phyloP scores from a whole-genome alignment of 2,113 vertebrate genomes.

The Lanius collurio region DNA sequence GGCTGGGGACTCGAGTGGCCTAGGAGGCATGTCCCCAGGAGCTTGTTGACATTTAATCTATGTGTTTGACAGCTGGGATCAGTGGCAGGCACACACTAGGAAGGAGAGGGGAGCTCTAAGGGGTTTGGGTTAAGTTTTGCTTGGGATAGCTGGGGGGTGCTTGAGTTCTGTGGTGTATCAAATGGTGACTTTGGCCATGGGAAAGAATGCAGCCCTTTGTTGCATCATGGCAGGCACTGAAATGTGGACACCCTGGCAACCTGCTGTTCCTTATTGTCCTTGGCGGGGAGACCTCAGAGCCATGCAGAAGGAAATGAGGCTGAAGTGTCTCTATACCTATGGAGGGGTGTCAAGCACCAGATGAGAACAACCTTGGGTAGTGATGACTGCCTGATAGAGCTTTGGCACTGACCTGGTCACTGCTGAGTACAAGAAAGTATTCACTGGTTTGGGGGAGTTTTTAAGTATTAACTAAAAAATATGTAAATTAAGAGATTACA shows the following conservation, averaged over 20 bases:
- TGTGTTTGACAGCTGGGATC: background rate
- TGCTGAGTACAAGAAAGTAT: background rate
- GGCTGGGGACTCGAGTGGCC: accelerated
- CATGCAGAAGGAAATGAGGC: background rate
- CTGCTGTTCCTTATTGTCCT: background rate
- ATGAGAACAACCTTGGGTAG: background rate
- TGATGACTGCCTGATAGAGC: accelerated
- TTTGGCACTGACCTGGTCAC: background rate
- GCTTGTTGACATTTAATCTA: background rate
- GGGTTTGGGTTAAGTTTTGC: background rate
- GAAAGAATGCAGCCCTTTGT: background rate
- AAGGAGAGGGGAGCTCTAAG: background rate
- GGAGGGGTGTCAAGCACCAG: background rate
- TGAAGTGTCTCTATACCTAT: background rate
- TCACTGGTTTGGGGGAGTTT: background rate
- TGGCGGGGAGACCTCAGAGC: background rate
- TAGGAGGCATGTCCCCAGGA: background rate
- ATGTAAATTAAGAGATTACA: background rate
- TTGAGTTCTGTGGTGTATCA: background rate
- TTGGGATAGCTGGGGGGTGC: accelerated
- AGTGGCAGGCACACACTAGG: background rate
- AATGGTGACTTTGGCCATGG: background rate
- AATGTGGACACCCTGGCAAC: background rate
- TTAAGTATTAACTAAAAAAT: background rate
- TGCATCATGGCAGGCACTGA: background rate